Conservation (phyloP, 2,797 vertebrate genomes). For the Orestias chungarensis region DNA sequence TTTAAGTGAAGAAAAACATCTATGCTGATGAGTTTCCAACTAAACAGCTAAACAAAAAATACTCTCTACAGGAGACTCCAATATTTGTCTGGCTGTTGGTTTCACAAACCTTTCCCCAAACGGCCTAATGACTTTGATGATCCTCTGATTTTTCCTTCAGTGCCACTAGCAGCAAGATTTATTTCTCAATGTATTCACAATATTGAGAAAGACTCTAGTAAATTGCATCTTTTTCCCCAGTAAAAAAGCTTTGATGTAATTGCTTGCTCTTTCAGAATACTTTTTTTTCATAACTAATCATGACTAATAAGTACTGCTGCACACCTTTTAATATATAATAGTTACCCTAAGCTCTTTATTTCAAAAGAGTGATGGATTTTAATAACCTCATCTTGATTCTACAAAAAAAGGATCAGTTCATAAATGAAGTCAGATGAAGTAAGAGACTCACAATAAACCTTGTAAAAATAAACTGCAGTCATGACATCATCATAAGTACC, state of each 20-base stretch:
- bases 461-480: too few relatives aligned
- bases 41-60: constrained; percentile 6
- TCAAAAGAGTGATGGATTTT: background rate
- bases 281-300: background rate
- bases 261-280: background rate
- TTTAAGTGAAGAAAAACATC: background rate
- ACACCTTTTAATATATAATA: background rate
- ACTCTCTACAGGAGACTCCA: background rate
- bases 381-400: background rate
- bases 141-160: constrained; percentile 10
- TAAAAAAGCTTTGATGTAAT: background rate
- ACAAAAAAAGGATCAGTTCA: background rate
- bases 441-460: too few relatives aligned
- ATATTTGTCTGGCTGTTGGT: background rate
- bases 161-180: background rate
- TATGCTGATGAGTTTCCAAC: background rate
- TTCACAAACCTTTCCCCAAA: constrained; percentile 3
- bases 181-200: background rate
- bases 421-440: too few relatives aligned
- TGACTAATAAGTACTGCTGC: background rate
- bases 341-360: background rate
- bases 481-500: too few relatives aligned
- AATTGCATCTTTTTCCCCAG: background rate
- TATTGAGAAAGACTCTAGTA: background rate
- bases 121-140: constrained; percentile 6